phyloP scores from a whole-genome alignment of 2,888 invertebrate genomes.

The Scrobipalpa costella region DNA sequence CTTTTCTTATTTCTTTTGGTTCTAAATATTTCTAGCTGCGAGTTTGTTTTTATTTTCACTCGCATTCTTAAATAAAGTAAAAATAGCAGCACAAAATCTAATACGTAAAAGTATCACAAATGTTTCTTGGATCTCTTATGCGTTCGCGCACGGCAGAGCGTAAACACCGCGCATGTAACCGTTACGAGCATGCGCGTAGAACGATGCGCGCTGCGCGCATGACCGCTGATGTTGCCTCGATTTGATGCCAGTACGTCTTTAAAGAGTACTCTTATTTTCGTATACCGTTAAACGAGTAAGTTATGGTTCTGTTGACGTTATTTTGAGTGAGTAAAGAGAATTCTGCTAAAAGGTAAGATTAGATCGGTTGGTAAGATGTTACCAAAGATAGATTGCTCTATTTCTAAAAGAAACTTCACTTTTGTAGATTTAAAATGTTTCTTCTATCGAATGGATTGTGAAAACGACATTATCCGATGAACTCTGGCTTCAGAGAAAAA shows the following conservation, averaged over 20 bases:
- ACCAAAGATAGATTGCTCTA: too few species aligned
- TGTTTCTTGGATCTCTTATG: neutral
- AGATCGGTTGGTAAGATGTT: neutral
- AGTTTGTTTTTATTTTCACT: too few species aligned
- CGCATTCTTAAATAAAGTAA: neutral
- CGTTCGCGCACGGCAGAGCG: conserved; percentile 36
- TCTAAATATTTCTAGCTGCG: too few species aligned
- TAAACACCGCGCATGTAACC: conserved; percentile 42
- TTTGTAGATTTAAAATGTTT: too few species aligned
- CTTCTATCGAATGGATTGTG: too few species aligned
- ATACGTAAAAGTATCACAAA: neutral
- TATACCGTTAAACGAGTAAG: neutral
- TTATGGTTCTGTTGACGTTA: conserved; percentile 4
- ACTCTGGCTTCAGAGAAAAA: too few species aligned
- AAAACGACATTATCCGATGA: too few species aligned
- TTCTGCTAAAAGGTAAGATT: too few species aligned
- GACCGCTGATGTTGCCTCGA: conserved; percentile 34
- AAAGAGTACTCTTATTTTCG: neutral
- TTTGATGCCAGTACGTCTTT: conserved; percentile 12
- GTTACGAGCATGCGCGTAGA: conserved; percentile 41
- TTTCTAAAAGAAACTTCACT: too few species aligned
- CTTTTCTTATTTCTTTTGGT: too few species aligned
- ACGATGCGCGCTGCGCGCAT: conserved; percentile 37
- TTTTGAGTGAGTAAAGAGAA: neutral
- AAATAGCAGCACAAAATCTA: neutral